phyloP scores from a whole-genome alignment of 2,113 vertebrate genomes.

The Macrotus californicus region DNA sequence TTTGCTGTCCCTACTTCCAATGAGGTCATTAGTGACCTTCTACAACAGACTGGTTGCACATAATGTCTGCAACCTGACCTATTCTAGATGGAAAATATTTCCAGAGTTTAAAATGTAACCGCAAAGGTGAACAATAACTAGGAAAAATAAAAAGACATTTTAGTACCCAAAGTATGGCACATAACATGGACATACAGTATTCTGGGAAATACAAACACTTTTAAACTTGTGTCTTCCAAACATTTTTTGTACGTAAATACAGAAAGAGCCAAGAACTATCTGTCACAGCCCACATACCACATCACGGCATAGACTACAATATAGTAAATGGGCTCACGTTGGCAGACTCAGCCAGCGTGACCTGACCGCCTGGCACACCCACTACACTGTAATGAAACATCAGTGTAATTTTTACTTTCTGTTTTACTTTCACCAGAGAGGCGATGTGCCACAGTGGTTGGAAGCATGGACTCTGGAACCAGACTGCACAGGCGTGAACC shows the following conservation, averaged over 20 bases:
- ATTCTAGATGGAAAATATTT: neutral
- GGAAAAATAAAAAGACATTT: neutral
- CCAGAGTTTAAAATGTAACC: slow-evolving; percentile 22
- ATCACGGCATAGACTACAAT: neutral
- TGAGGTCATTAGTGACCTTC: neutral
- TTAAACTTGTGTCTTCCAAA: neutral
- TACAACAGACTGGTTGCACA: neutral
- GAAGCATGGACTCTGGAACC: neutral
- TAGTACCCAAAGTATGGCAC: neutral
- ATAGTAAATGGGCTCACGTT: neutral
- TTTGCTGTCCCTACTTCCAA: neutral
- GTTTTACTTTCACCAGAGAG: neutral
- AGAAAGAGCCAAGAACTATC: slow-evolving; percentile 38
- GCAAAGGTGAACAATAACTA: neutral
- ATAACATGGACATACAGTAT: neutral
- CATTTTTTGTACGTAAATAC: neutral
- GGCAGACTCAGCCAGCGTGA: neutral
- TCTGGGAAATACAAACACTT: neutral
- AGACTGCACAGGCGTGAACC: neutral
- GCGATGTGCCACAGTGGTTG: neutral
- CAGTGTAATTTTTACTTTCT: neutral
- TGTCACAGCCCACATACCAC: neutral
- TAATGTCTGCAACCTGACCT: neutral
- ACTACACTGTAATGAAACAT: neutral
- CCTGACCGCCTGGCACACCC: neutral